Percentiles rank a stretch among this genome's conserved stretches.
These are phyloP conservation scores for Seriola aureovittata DNA, from an alignment of 2,113 vertebrate genomes.

Conservation along the genomic window DNA sequence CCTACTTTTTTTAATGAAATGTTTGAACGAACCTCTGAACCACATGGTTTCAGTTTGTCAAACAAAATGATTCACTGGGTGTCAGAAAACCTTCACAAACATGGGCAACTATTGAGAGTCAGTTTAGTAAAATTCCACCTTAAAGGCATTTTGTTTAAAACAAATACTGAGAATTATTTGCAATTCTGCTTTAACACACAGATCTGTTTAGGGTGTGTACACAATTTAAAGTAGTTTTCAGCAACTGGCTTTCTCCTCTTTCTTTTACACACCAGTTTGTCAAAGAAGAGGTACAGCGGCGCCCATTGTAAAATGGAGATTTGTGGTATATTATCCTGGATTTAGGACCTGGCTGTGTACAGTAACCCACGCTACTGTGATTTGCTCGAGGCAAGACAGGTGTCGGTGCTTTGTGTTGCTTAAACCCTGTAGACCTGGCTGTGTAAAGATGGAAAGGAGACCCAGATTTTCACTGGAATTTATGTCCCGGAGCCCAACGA, in stretches of 20 bases:
- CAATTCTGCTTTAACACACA: constrained; percentile 18
- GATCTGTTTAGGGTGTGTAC: constrained; percentile 24
- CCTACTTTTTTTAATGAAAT: no score
- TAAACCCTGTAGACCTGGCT: constrained; percentile 21
- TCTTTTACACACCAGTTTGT: constrained; percentile 8
- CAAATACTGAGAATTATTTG: constrained; percentile 4
- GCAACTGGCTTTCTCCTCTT: constrained; percentile 16
- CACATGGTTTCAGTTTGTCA: background rate
- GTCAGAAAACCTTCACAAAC: background rate
- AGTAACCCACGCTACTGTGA: background rate
- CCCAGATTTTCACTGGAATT: constrained; percentile 48
- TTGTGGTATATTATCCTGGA: background rate
- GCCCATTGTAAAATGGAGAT: background rate
- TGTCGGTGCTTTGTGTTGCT: constrained; percentile 39
- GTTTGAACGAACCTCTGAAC: background rate
- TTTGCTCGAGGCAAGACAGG: constrained; percentile 51
- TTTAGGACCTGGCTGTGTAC: constrained; percentile 32
- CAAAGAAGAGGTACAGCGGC: constrained; percentile 14
- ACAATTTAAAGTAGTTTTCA: constrained; percentile 7
- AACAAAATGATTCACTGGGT: background rate
- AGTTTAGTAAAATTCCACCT: constrained; percentile 1
- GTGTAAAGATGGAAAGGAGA: background rate
- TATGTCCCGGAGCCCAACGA: constrained; percentile 1
- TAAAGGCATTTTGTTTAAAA: background rate
- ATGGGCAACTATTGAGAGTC: background rate